Evolutionary conservation across 1,140 invertebrate genomes (phyloP).

Genomic region (Plectus sambesii): DNA sequence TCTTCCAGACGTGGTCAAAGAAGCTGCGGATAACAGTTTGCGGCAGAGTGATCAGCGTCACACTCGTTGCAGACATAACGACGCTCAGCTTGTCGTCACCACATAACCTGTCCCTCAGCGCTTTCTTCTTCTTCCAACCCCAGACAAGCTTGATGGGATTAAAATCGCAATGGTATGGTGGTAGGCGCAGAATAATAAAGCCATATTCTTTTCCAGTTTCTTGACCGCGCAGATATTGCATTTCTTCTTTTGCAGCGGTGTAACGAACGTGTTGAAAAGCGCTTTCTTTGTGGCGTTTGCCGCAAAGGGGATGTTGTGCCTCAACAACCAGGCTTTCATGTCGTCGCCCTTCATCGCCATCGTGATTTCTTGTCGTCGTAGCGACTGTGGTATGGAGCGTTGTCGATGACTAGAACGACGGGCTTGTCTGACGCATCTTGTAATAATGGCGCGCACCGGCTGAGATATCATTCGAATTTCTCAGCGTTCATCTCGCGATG

Average conservation of each 20-base stretch:
- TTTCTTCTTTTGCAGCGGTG: background rate
- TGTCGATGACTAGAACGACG: constrained; percentile 3
- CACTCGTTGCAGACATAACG: no score
- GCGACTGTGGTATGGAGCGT: constrained; percentile 3
- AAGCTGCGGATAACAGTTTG: no score
- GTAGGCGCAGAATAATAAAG: background rate
- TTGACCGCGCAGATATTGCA: background rate
- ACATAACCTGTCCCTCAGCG: background rate
- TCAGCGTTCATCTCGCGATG: constrained; percentile 9
- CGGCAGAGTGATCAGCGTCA: no score
- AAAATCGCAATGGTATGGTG: constrained; percentile 3
- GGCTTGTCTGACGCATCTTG: background rate
- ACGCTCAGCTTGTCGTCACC: no score
- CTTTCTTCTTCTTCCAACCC: constrained; percentile 1
- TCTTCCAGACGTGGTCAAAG: no score
- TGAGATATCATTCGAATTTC: background rate
- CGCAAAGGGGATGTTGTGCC: constrained; percentile 1
- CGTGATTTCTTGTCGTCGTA: background rate
- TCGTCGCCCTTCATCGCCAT: background rate
- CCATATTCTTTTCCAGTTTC: background rate
- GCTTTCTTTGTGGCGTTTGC: background rate
- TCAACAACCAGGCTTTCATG: background rate
- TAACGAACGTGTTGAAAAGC: background rate
- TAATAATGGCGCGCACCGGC: background rate
- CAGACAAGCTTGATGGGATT: constrained; percentile 7